A percentile compares a stretch with the other conserved stretches of the same genome.
Evolutionary conservation across 2,797 vertebrate genomes (phyloP).

Genomic region (Alosa sapidissima): DNA sequence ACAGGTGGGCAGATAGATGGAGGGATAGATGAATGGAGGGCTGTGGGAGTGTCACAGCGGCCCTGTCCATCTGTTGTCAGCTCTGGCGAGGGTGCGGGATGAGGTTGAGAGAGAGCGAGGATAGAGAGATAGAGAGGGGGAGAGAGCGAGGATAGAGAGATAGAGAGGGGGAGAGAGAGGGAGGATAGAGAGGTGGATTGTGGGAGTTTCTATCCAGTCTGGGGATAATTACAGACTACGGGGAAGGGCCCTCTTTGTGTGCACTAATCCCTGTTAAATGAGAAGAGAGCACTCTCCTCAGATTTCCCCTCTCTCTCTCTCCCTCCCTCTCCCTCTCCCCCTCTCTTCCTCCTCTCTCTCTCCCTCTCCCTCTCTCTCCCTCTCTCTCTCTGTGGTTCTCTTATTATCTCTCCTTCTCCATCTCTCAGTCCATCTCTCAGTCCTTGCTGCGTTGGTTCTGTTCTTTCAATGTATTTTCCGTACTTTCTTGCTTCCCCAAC

Average conservation of each 20-base stretch:
- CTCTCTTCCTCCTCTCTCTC: slow-evolving; percentile 33
- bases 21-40: background rate
- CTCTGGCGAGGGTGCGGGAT: background rate
- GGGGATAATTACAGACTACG: slow-evolving; percentile 70
- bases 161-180: too few relatives aligned
- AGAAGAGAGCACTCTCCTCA: slow-evolving; percentile 59
- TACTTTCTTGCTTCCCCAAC: slow-evolving; percentile 11
- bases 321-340: slow-evolving; percentile 53
- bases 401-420: background rate
- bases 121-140: too few relatives aligned
- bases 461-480: background rate
- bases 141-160: background rate
- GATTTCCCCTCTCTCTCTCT: slow-evolving; percentile 57
- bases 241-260: slow-evolving; percentile 69
- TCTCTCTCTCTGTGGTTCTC: slow-evolving; percentile 28
- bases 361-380: slow-evolving; percentile 45
- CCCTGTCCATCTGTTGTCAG: background rate
- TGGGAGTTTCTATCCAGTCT: slow-evolving; percentile 44
- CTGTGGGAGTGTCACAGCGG: background rate
- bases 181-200: background rate
- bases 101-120: background rate
- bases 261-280: slow-evolving; percentile 69
- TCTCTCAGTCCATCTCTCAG: background rate
- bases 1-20: background rate
- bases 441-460: background rate